These are phyloP conservation scores for Hippocampus guttulatus DNA, from an alignment of 2,113 vertebrate species.

Conservation along the genomic window DNA sequence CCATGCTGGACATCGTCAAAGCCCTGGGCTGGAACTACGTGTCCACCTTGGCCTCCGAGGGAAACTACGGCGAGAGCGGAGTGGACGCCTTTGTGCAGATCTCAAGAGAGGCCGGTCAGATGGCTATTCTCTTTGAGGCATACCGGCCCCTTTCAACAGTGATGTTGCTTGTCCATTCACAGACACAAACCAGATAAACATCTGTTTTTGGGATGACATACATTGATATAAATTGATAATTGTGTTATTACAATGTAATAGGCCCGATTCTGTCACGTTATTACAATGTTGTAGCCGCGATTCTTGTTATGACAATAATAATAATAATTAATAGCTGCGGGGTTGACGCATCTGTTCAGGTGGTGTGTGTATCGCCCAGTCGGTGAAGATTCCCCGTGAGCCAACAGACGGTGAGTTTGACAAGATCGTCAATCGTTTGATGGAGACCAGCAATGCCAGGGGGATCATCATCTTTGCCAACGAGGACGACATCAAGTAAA, in stretches of 20 bases:
- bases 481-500: constrained; percentile 95
- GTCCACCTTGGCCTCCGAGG: constrained; percentile 85
- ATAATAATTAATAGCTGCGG: neutral
- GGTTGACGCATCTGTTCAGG: constrained; percentile 60
- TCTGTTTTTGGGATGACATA: too few species aligned
- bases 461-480: constrained; percentile 96
- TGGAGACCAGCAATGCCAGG: constrained; percentile 94
- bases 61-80: constrained; percentile 88
- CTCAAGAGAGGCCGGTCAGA: constrained; percentile 79
- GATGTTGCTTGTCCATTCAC: neutral
- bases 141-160: too few species aligned
- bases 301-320: neutral
- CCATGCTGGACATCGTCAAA: constrained; percentile 88
- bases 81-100: constrained; percentile 87
- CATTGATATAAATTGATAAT: too few species aligned
- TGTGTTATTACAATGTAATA: too few species aligned
- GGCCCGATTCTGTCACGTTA: neutral
- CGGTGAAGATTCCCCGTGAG: constrained; percentile 94
- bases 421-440: constrained; percentile 88
- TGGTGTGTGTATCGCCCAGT: constrained; percentile 95
- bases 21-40: constrained; percentile 90
- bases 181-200: neutral
- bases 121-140: neutral
- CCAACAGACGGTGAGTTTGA: constrained; percentile 90
- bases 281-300: neutral